These are phyloP conservation scores for Anas platyrhynchos DNA, from an alignment of 2,113 vertebrate species.

Conservation along the genomic window DNA sequence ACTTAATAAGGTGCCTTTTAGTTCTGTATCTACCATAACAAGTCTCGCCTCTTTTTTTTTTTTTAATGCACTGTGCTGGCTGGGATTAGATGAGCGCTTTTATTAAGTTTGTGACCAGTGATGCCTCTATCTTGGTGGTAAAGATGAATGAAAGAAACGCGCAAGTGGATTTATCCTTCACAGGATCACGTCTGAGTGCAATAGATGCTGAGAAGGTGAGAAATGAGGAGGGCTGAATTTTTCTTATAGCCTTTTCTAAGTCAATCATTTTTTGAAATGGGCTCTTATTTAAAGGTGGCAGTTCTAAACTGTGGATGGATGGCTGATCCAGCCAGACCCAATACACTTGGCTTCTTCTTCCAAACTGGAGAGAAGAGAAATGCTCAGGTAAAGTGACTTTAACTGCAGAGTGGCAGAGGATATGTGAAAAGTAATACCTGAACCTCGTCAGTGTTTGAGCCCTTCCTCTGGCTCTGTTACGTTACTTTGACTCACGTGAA, in stretches of 20 bases:
- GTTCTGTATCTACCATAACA: neutral
- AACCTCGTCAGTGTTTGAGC: neutral
- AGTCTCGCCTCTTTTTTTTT: neutral
- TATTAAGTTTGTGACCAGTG: neutral
- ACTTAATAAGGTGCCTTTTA: neutral
- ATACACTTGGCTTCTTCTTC: neutral
- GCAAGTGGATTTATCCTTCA: neutral
- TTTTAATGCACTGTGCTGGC: neutral
- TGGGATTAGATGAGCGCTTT: slow-evolving; percentile 16
- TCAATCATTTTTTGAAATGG: neutral
- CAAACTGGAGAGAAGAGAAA: neutral
- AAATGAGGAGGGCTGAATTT: neutral
- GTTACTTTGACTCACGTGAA: neutral
- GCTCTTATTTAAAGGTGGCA: slow-evolving; percentile 11
- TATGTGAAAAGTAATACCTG: neutral
- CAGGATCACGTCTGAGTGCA: neutral
- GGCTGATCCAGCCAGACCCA: too few species aligned
- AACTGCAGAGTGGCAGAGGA: neutral
- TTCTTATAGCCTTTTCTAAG: neutral
- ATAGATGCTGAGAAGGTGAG: slow-evolving; percentile 15
- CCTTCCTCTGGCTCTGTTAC: neutral
- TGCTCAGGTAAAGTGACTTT: neutral
- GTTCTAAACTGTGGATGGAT: neutral
- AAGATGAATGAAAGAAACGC: slow-evolving; percentile 11
- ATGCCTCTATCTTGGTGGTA: neutral